A percentile compares a stretch with the other conserved stretches of the same genome.
phyloP scores from a whole-genome alignment of 2,113 vertebrate species.

The Beaufortia kweichowensis region DNA sequence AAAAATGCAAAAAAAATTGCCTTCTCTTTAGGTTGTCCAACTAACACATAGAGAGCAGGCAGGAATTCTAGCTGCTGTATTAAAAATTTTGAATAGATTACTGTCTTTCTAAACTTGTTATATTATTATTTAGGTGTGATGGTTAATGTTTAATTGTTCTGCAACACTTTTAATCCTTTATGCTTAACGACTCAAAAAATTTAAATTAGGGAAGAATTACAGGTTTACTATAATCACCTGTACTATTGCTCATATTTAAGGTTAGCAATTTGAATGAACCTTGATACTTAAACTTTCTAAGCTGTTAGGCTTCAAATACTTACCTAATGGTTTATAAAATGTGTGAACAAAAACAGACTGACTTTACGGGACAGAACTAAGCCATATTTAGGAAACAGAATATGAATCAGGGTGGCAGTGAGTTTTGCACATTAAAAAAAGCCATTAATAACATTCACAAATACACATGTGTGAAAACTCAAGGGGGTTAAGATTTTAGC shows the following conservation, averaged over 20 bases:
- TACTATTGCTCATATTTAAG: neutral
- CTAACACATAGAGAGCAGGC: constrained; percentile 26
- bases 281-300: too few species aligned
- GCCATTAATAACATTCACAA: neutral
- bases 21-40: constrained; percentile 15
- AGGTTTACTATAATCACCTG: neutral
- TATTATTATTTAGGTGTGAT: constrained; percentile 24
- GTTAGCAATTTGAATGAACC: too few species aligned
- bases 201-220: constrained; percentile 31
- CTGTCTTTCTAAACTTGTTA: neutral
- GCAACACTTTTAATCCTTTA: constrained; percentile 16
- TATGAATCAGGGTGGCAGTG: neutral
- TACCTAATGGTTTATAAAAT: too few species aligned
- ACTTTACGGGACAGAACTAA: too few species aligned
- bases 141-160: neutral
- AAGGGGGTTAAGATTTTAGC: constrained; percentile 70
- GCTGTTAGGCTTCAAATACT: too few species aligned
- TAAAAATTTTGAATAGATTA: constrained; percentile 53
- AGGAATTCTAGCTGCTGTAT: constrained; percentile 33
- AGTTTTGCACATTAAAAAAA: neutral
- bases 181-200: constrained; percentile 15
- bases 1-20: constrained; percentile 41
- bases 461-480: constrained; percentile 30
- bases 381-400: too few species aligned
- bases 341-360: too few species aligned